phyloP scores from a whole-genome alignment of 2,113 vertebrate genomes.

The Rhea americana region DNA sequence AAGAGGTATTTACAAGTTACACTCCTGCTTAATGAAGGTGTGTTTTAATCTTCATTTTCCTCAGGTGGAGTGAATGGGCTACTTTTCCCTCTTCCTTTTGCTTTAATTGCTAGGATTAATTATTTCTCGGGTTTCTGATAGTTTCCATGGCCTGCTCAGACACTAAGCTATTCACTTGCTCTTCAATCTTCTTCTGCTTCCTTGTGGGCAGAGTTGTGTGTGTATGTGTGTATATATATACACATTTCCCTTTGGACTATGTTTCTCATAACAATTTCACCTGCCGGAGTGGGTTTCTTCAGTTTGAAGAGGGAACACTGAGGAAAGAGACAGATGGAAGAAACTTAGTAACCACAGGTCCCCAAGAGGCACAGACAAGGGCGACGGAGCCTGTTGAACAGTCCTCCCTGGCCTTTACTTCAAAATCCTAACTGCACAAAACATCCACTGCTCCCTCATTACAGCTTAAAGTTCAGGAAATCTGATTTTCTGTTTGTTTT shows the following conservation, averaged over 20 bases:
- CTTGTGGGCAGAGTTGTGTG: neutral
- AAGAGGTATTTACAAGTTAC: neutral
- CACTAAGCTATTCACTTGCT: neutral
- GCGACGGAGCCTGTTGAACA: neutral
- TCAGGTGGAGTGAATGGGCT: neutral
- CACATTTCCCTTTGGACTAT: neutral
- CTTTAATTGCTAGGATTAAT: neutral
- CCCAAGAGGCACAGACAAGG: neutral
- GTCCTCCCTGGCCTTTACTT: neutral
- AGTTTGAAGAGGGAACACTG: neutral
- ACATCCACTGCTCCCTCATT: neutral
- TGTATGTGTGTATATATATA: too few species aligned
- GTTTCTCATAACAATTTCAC: neutral
- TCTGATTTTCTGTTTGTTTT: neutral
- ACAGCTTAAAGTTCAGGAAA: neutral
- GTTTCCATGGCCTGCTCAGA: neutral
- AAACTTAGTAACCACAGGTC: neutral
- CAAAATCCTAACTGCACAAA: neutral
- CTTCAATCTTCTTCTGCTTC: neutral
- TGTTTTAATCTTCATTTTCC: neutral
- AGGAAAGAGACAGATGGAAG: neutral
- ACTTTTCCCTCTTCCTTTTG: neutral
- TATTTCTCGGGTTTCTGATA: neutral
- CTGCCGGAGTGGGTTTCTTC: fast-evolving
- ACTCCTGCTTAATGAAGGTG: neutral